Base-by-base conservation (phyloP, 2,797 vertebrate species). In the Betta splendens region DNA sequence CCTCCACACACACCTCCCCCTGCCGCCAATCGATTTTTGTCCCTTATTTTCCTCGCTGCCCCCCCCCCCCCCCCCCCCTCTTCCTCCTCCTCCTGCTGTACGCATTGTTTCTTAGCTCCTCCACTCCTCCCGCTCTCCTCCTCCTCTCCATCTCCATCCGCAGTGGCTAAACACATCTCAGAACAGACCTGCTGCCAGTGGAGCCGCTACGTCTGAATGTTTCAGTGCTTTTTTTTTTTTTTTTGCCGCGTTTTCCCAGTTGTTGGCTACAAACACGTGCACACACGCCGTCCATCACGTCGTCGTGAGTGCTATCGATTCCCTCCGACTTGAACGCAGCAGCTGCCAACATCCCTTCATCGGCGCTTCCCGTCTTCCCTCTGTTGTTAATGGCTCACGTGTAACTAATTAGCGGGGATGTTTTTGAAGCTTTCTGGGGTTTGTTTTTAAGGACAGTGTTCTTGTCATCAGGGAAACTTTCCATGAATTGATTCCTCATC, bases 1-100 rank as follows among this genome's bases (percentile, higher is more conserved):
- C 50, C 48, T 77, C 52, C 28, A 36, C 9, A 9, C 51, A 40
- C 51, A 33, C 54, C 63, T 70, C 65, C 67, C 32, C 17, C 57
- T 45, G 32, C 68, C 39, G 15, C 68, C 16, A n/a, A 75, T 87
- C 37, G 33, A 83, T 81, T 65, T 72, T 32, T 47, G 55, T 66
- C 49, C 57, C 54, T 54, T 77, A 53, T 83, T 74, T 79, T 78
- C 80, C 64, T 63, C 35, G 38, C 32, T 18, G 15, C 29, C 40
- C 26, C 45, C 48, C 42, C 3, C 40, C 40, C 32, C 18, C 15
- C 29, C 40, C 26, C 45, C 48, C 42, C 3, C 40, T 40, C 39
- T 35, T 31, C 55, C 20, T 7, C 33, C 35, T 18, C 39, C 29
- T 44, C 18, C 31, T 16, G 23, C 31, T 43, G 50, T 35, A 22